Evolutionary conservation across 2,888 invertebrate species (phyloP).

Genomic region (Hirudinaria manillensis): DNA sequence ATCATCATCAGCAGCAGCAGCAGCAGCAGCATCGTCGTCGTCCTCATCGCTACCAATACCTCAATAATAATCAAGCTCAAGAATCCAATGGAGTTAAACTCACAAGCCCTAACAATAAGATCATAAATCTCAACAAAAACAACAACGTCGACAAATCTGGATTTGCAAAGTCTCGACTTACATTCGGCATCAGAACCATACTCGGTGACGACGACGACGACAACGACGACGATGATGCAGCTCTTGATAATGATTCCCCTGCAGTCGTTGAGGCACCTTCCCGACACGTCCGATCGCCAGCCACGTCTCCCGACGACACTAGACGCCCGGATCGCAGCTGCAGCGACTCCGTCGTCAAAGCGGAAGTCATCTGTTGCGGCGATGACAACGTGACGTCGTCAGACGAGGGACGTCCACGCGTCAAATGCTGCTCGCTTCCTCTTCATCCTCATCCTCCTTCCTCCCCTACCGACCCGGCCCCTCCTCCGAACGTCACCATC

Average conservation of each 20-base stretch:
- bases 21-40: no score
- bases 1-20: no score
- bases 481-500: background rate
- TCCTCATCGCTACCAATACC: no score
- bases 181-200: conserved; percentile 27
- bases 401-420: background rate
- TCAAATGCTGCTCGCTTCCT: background rate
- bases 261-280: background rate
- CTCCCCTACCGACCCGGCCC: background rate
- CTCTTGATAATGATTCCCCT: background rate
- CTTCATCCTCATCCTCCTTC: background rate
- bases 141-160: no score
- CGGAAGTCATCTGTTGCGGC: background rate
- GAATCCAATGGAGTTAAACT: no score
- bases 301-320: background rate
- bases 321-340: background rate
- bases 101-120: no score
- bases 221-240: conserved; percentile 3
- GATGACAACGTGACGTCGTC: background rate
- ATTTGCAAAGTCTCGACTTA: background rate
- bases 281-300: background rate
- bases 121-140: no score
- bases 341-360: background rate
- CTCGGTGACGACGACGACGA: conserved; percentile 13
- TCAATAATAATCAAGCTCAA: no score